Conservation (phyloP, 2,888 invertebrate genomes). For the Orchesellides sinensis region DNA sequence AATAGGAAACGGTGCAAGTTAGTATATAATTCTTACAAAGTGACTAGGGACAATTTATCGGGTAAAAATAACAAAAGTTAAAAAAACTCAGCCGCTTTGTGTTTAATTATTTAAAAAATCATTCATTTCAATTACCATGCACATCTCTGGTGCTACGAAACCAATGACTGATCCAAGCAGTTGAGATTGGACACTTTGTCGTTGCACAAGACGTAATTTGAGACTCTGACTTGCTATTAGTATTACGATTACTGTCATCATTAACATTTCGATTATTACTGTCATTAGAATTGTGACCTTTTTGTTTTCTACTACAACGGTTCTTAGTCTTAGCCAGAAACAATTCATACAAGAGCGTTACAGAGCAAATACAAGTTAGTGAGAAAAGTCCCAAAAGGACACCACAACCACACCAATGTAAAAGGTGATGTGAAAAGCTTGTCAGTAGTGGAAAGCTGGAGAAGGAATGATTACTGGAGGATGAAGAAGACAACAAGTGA, state of each 20-base stretch:
- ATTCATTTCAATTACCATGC: slow-evolving; percentile 8
- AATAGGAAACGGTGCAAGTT: too few relatives aligned
- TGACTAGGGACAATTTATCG: too few relatives aligned
- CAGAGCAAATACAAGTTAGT: background rate
- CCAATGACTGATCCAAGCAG: background rate
- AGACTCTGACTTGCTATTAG: background rate
- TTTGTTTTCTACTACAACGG: background rate
- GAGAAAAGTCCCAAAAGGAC: slow-evolving; percentile 4
- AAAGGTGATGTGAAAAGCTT: background rate
- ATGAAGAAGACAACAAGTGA: background rate
- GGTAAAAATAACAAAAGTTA: too few relatives aligned
- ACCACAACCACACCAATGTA: slow-evolving; percentile 25
- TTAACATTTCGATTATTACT: background rate
- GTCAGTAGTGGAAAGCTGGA: background rate
- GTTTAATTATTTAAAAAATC: too few relatives aligned
- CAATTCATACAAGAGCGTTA: background rate
- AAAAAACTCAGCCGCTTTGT: too few relatives aligned
- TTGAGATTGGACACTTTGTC: background rate
- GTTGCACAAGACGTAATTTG: too few relatives aligned
- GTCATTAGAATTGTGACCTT: background rate
- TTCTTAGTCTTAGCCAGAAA: background rate
- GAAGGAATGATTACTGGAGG: slow-evolving; percentile 3
- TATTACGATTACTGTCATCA: too few relatives aligned
- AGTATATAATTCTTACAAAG: too few relatives aligned
- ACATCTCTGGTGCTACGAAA: background rate